These are phyloP conservation scores for Leptodactylus fuscus DNA, from an alignment of 2,113 vertebrate genomes.

Conservation along the genomic window DNA sequence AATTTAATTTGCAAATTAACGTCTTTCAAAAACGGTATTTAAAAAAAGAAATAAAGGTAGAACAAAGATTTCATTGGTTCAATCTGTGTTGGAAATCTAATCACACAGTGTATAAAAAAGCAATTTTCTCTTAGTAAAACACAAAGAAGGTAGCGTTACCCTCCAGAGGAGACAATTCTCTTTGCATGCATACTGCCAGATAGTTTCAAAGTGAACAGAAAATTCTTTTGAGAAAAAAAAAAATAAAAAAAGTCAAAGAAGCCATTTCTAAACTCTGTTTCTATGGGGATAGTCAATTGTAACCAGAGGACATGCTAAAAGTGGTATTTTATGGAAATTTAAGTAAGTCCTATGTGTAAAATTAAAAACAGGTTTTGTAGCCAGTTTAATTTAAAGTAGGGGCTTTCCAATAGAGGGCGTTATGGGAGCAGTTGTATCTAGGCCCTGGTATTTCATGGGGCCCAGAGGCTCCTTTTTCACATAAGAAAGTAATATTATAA, in stretches of 20 bases:
- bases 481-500: no score
- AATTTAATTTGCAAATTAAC: conserved; percentile 25
- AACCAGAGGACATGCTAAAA: neutral
- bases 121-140: conserved; percentile 4
- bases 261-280: neutral
- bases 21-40: neutral
- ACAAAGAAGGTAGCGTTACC: neutral
- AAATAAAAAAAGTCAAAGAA: neutral
- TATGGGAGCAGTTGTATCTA: no score
- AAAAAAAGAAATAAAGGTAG: neutral
- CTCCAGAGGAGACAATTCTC: conserved; percentile 20
- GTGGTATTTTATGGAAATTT: neutral
- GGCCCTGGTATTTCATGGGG: no score
- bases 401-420: no score
- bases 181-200: neutral
- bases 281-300: neutral
- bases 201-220: neutral
- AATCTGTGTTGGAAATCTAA: conserved; percentile 29
- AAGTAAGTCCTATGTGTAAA: no score
- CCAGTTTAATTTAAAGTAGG: no score
- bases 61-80: conserved; percentile 28
- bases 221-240: neutral
- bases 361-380: no score
- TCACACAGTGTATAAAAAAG: conserved; percentile 21
- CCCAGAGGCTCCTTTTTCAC: no score